phyloP scores from a whole-genome alignment of 2,113 vertebrate species.

The Tricholaema leucomelas region DNA sequence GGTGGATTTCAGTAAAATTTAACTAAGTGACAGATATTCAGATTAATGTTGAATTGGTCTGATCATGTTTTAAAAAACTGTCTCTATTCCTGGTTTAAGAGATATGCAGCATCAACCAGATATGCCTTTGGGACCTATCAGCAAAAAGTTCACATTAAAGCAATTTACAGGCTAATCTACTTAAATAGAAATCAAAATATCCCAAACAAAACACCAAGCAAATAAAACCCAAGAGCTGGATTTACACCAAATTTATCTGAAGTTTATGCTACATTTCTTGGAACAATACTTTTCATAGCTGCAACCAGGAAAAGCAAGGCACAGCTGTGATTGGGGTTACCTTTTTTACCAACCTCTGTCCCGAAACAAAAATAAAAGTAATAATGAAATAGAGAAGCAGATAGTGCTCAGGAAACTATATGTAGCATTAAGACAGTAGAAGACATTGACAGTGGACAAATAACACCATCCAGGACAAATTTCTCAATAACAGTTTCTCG shows the following conservation, averaged over 20 bases:
- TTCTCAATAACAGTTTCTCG: background rate
- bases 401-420: background rate
- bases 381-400: background rate
- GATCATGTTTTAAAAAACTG: background rate
- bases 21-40: background rate
- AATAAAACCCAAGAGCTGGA: background rate
- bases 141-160: background rate
- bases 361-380: background rate
- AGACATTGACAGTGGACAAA: background rate
- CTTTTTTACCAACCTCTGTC: background rate
- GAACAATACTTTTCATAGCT: background rate
- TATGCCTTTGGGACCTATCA: background rate
- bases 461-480: background rate
- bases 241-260: background rate
- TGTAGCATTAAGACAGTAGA: background rate
- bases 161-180: background rate
- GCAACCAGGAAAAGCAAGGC: background rate
- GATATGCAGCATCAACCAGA: background rate
- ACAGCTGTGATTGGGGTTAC: background rate
- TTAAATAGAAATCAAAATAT: background rate
- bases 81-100: background rate
- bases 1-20: background rate
- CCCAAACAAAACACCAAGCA: background rate
- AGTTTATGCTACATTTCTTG: background rate
- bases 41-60: background rate